Evolutionary conservation across 2,113 vertebrate genomes (phyloP).

Genomic region (Dromiciops gliroides): DNA sequence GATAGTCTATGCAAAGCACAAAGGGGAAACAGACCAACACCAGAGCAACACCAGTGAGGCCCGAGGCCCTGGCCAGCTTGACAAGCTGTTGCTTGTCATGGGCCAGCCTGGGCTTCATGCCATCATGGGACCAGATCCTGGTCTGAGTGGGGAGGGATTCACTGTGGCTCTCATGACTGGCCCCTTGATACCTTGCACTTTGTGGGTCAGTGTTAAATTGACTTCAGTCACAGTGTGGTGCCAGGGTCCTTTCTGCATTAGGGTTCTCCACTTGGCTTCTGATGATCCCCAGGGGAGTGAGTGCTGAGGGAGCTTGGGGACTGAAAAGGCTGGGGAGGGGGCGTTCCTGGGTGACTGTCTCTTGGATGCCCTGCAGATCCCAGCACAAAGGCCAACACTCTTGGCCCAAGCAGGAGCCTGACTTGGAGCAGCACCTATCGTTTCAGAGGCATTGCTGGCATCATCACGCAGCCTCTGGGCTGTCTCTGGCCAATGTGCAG

Average conservation of each 20-base stretch:
- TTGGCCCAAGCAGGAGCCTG: neutral
- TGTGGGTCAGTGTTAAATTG: neutral
- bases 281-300: neutral
- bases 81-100: neutral
- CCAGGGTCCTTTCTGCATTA: neutral
- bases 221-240: fast-evolving
- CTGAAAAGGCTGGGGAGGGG: neutral
- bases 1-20: neutral
- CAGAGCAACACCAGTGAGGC: neutral
- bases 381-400: neutral
- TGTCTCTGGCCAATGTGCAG: too few species aligned
- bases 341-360: neutral
- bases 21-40: neutral
- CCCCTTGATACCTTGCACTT: neutral
- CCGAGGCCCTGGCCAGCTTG: too few species aligned
- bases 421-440: too few species aligned
- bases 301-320: too few species aligned
- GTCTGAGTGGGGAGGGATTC: neutral
- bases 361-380: neutral
- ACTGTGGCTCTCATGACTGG: neutral
- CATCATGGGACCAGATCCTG: neutral
- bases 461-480: neutral
- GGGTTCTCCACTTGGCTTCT: neutral
- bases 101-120: neutral
- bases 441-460: neutral